phyloP scores from a whole-genome alignment of 2,797 vertebrate species.

The Morelia viridis region DNA sequence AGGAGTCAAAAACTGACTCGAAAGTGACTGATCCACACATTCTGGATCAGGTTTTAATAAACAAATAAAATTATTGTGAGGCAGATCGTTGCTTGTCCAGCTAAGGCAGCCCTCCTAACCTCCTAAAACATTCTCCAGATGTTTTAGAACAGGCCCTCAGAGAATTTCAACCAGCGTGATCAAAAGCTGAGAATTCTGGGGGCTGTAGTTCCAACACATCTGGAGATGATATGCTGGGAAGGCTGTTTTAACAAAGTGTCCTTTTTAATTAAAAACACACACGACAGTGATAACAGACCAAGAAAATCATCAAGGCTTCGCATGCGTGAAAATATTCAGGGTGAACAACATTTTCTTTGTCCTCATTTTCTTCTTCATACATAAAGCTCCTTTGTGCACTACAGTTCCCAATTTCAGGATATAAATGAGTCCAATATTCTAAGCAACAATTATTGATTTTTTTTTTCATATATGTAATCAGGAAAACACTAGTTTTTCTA shows the following conservation, averaged over 20 bases:
- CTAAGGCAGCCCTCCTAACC: neutral
- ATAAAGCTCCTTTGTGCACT: conserved; percentile 22
- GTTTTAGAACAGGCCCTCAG: neutral
- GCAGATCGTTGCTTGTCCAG: neutral
- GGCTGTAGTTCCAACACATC: neutral
- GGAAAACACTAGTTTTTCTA: conserved; percentile 51
- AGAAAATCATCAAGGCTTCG: conserved; percentile 13
- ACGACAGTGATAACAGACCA: neutral
- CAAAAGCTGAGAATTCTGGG: neutral
- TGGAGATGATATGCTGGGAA: neutral
- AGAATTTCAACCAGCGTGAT: neutral
- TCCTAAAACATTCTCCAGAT: neutral
- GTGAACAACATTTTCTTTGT: neutral
- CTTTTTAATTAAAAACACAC: neutral
- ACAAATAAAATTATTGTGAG: neutral
- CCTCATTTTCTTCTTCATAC: neutral
- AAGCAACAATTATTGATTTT: conserved; percentile 20
- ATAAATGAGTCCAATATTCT: conserved; percentile 17
- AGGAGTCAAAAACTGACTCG: neutral
- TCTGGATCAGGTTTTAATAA: neutral
- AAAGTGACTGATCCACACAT: neutral
- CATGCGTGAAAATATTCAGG: neutral
- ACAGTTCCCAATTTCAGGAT: conserved; percentile 39
- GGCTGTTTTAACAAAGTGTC: conserved; percentile 1
- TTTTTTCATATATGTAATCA: conserved; percentile 42